A percentile compares a stretch with the other conserved stretches of the same genome.
These are phyloP conservation scores for Eurypyga helias DNA, from an alignment of 2,113 vertebrate genomes.

Conservation along the genomic window DNA sequence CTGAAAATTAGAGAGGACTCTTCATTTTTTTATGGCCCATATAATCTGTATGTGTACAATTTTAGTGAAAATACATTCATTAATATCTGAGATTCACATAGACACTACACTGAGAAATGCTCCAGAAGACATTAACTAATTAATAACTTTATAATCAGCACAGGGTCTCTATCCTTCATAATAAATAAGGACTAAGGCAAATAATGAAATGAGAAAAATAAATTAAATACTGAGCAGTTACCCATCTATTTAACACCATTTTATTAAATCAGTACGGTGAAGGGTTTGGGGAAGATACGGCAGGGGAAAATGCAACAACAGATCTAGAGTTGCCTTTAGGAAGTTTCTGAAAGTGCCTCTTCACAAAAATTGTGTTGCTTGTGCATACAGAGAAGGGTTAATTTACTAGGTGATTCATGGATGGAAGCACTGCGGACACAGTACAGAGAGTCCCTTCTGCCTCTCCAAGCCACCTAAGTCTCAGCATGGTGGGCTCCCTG, in stretches of 20 bases:
- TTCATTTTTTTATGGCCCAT: background rate
- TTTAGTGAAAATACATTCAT: background rate
- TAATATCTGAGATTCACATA: background rate
- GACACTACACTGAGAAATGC: background rate
- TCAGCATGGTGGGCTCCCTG: background rate
- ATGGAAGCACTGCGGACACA: rapidly evolving
- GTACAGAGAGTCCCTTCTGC: background rate
- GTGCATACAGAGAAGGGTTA: background rate
- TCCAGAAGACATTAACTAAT: background rate
- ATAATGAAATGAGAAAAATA: background rate
- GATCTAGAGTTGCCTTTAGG: background rate
- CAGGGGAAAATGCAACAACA: background rate
- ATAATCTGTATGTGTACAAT: background rate
- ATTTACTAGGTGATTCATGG: background rate
- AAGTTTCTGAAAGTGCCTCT: background rate
- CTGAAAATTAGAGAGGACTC: background rate
- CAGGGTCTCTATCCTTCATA: background rate
- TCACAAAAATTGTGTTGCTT: background rate
- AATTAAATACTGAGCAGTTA: background rate
- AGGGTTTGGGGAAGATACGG: background rate
- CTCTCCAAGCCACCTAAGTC: background rate
- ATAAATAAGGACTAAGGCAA: background rate
- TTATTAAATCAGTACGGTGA: background rate
- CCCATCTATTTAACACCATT: background rate
- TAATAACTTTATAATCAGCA: background rate